Evolutionary conservation across 2,113 vertebrate genomes (phyloP).

Genomic region (Struthio camelus): DNA sequence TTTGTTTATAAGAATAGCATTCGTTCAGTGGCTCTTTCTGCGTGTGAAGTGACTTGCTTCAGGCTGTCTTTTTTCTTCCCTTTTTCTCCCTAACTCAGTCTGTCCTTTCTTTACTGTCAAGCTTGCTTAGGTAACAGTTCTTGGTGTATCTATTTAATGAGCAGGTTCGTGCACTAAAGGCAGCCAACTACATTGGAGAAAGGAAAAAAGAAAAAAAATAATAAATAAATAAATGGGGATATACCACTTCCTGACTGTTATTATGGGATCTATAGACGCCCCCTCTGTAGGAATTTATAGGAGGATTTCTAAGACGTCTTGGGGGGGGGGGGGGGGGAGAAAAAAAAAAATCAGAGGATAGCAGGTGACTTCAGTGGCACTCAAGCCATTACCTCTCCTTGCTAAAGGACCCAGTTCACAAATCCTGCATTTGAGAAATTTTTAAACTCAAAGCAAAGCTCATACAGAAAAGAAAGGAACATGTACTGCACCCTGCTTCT

Average conservation of each 20-base stretch:
- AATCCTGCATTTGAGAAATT: conserved; percentile 42
- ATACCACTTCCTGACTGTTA: conserved; percentile 49
- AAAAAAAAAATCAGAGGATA: conserved; percentile 31
- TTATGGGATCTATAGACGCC: conserved; percentile 53
- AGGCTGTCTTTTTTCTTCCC: conserved; percentile 72
- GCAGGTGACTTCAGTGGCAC: conserved; percentile 46
- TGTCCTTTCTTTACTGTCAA: conserved; percentile 69
- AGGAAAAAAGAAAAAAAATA: conserved; percentile 34
- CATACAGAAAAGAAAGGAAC: conserved; percentile 71
- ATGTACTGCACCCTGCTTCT: conserved; percentile 70
- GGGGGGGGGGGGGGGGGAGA: neutral
- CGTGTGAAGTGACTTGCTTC: conserved; percentile 80
- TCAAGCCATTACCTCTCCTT: conserved; percentile 53
- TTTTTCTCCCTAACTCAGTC: conserved; percentile 63
- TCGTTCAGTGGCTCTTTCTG: conserved; percentile 81
- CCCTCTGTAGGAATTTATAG: conserved; percentile 62
- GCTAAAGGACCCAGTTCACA: conserved; percentile 39
- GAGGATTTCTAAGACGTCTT: conserved; percentile 36
- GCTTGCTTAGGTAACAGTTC: conserved; percentile 85
- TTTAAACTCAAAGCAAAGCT: conserved; percentile 72
- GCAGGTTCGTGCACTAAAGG: conserved; percentile 79
- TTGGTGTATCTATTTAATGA: conserved; percentile 84
- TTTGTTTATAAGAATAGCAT: conserved; percentile 81
- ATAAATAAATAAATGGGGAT: conserved; percentile 60
- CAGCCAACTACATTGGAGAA: conserved; percentile 75